A percentile compares a stretch with the other conserved stretches of the same genome.
phyloP scores from a whole-genome alignment of 2,113 vertebrate genomes.

The Rhipidura dahli region DNA sequence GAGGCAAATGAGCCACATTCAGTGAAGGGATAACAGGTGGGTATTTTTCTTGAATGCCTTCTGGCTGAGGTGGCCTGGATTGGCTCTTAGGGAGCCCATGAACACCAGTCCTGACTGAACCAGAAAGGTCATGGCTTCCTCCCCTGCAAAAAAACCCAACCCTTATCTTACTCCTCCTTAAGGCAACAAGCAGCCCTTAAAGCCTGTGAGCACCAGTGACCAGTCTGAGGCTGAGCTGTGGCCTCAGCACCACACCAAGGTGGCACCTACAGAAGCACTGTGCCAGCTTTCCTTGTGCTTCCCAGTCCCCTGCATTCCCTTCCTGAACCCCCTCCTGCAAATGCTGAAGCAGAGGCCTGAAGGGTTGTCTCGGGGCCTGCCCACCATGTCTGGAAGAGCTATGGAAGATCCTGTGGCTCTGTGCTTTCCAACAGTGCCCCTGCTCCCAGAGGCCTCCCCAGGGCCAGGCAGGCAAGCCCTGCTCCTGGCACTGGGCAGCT shows the following conservation, averaged over 20 bases:
- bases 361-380: background rate
- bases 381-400: background rate
- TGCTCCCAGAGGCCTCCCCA: rapidly evolving
- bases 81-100: slow-evolving; percentile 9
- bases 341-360: background rate
- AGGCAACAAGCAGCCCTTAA: background rate
- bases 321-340: background rate
- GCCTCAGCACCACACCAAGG: background rate
- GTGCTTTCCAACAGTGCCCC: background rate
- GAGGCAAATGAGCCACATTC: background rate
- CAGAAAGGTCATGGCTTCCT: background rate
- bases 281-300: background rate
- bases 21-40: background rate
- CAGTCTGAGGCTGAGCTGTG: background rate
- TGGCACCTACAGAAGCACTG: background rate
- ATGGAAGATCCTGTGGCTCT: background rate
- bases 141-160: background rate
- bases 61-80: slow-evolving; percentile 14
- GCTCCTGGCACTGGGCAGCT: background rate
- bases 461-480: background rate
- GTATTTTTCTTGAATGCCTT: background rate
- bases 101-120: slow-evolving; percentile 25
- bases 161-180: background rate
- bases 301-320: background rate
- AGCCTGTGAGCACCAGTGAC: background rate